phyloP scores from a whole-genome alignment of 2,888 invertebrate genomes.

The Subacronicta megacephala region DNA sequence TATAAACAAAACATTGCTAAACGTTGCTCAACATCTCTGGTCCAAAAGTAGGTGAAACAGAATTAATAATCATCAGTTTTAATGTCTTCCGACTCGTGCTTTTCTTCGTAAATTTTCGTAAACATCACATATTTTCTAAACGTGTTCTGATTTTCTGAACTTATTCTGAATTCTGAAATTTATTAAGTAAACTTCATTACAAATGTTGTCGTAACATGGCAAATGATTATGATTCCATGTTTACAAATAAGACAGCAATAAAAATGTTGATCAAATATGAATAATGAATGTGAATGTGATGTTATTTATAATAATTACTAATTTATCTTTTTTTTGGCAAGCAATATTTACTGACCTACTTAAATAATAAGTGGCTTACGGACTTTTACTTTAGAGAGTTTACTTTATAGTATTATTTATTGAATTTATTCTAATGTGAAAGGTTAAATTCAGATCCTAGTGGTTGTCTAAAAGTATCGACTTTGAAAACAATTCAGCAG shows the following conservation, averaged over 20 bases:
- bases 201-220: constrained; percentile 22
- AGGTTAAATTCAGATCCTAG: too few species aligned
- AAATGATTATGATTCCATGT: constrained; percentile 45
- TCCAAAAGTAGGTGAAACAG: constrained; percentile 41
- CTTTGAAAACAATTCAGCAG: too few species aligned
- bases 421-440: too few species aligned
- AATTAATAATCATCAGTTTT: constrained; percentile 49
- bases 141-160: constrained; percentile 19
- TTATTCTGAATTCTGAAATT: constrained; percentile 42
- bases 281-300: too few species aligned
- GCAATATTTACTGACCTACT: too few species aligned
- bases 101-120: constrained; percentile 34
- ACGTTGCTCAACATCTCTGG: constrained; percentile 28
- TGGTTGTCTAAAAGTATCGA: too few species aligned
- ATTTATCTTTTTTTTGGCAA: too few species aligned
- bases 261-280: background rate
- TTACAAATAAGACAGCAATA: constrained; percentile 33
- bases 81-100: constrained; percentile 48
- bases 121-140: constrained; percentile 41
- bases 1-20: constrained; percentile 38
- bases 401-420: too few species aligned
- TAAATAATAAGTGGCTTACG: too few species aligned
- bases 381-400: too few species aligned
- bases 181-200: constrained; percentile 38
- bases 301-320: too few species aligned